Evolutionary conservation across 1,140 invertebrate genomes (phyloP).

Genomic region (Drosophila sulfurigaster): DNA sequence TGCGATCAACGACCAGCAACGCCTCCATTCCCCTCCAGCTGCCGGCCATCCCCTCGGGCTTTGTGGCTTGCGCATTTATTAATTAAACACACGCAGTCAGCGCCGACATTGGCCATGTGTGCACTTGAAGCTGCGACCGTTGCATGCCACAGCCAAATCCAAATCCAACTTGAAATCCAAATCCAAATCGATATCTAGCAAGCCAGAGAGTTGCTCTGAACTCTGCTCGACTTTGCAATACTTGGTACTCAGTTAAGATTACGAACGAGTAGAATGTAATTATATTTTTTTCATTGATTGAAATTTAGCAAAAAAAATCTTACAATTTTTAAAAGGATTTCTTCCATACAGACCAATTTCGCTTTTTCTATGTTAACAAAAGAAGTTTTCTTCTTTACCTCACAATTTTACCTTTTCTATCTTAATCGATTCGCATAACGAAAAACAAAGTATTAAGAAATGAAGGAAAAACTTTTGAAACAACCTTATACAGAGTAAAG

Average conservation of each 20-base stretch:
- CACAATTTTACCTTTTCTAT: too few relatives aligned
- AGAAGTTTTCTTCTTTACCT: too few relatives aligned
- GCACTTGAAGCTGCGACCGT: constrained; percentile 21
- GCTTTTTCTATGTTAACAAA: too few relatives aligned
- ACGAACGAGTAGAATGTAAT: too few relatives aligned
- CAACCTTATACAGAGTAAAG: too few relatives aligned
- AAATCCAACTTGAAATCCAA: constrained; percentile 51
- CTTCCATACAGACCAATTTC: too few relatives aligned
- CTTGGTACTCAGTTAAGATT: not conserved
- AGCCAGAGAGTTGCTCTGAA: not conserved
- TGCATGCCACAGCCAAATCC: constrained; percentile 15
- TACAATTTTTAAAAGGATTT: too few relatives aligned
- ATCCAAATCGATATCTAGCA: constrained; percentile 16
- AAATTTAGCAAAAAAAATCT: too few relatives aligned
- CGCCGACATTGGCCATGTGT: constrained; percentile 68
- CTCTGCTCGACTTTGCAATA: not conserved
- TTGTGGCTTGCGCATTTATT: constrained; percentile 63
- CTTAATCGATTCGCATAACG: too few relatives aligned
- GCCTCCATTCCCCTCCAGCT: constrained; percentile 19
- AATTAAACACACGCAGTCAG: constrained; percentile 69
- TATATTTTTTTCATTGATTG: too few relatives aligned
- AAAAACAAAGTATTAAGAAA: too few relatives aligned
- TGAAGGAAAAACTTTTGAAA: too few relatives aligned
- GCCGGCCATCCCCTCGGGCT: not conserved
- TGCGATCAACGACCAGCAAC: constrained; percentile 10